Percentiles rank a stretch among this genome's conserved stretches.
phyloP scores from a whole-genome alignment of 2,888 invertebrate genomes.

The Archaeoteleia sp. region DNA sequence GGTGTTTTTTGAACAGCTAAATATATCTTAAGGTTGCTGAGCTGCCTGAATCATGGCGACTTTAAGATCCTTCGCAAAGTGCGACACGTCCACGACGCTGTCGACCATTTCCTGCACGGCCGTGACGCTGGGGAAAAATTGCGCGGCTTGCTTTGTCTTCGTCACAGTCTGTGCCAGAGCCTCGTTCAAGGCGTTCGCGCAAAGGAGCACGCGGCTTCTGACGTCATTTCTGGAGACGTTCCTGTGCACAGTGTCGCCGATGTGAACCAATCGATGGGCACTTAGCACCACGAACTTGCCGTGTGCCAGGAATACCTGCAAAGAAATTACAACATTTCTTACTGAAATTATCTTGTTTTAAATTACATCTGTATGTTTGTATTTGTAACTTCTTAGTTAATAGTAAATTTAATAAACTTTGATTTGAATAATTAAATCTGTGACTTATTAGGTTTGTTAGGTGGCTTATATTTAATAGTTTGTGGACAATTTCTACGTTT shows the following conservation, averaged over 20 bases:
- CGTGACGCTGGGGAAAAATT: constrained; percentile 92
- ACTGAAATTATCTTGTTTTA: too few species aligned
- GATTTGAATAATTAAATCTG: too few species aligned
- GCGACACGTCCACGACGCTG: constrained; percentile 89
- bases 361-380: too few species aligned
- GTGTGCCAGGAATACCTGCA: constrained; percentile 87
- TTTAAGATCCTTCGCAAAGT: constrained; percentile 87
- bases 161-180: constrained; percentile 88
- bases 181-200: constrained; percentile 88
- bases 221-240: constrained; percentile 86
- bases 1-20: too few species aligned
- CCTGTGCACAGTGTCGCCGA: constrained; percentile 94
- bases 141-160: constrained; percentile 92
- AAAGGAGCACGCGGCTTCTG: constrained; percentile 83
- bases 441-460: too few species aligned
- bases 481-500: too few species aligned
- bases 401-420: too few species aligned
- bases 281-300: constrained; percentile 96
- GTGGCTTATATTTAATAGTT: too few species aligned
- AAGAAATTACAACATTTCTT: too few species aligned
- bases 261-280: constrained; percentile 94
- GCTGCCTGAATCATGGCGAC: constrained; percentile 84
- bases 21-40: constrained; percentile 75
- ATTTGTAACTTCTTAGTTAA: too few species aligned
- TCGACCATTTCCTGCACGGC: constrained; percentile 97